Conservation (phyloP, 2,113 vertebrate species). For the Australoheros scitulus region DNA sequence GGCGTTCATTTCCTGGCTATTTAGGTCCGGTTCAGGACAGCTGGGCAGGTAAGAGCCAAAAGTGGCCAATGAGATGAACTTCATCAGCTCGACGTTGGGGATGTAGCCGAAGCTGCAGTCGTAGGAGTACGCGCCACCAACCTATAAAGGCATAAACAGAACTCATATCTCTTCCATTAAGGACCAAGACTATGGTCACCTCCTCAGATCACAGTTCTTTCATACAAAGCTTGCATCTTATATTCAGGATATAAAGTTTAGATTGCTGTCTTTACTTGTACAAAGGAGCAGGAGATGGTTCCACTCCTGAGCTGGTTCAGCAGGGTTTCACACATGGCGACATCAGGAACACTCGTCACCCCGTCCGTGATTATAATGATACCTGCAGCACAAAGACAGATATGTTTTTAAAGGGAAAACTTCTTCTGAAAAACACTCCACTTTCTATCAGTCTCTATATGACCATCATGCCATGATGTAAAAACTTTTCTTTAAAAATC, state of each 20-base stretch:
- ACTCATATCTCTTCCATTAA: accelerated
- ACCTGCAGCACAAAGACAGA: conserved; percentile 74
- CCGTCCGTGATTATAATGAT: conserved; percentile 98
- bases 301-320: conserved; percentile 95
- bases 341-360: conserved; percentile 97
- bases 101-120: conserved; percentile 98
- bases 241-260: neutral
- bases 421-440: neutral
- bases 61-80: conserved; percentile 97
- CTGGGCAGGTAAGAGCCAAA: conserved; percentile 94
- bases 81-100: conserved; percentile 98
- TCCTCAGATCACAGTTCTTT: neutral
- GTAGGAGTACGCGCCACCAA: conserved; percentile 94
- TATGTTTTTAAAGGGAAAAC: neutral
- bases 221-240: neutral
- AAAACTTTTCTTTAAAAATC: neutral
- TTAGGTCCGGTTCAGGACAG: conserved; percentile 86
- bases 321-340: conserved; percentile 93
- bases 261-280: conserved; percentile 82
- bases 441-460: neutral
- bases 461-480: neutral
- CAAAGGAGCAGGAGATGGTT: conserved; percentile 96
- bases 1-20: conserved; percentile 87
- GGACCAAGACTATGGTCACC: neutral
- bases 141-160: conserved; percentile 72